A percentile compares a stretch with the other conserved stretches of the same genome.
phyloP scores from a whole-genome alignment of 2,888 invertebrate species.

The Empis stercorea region DNA sequence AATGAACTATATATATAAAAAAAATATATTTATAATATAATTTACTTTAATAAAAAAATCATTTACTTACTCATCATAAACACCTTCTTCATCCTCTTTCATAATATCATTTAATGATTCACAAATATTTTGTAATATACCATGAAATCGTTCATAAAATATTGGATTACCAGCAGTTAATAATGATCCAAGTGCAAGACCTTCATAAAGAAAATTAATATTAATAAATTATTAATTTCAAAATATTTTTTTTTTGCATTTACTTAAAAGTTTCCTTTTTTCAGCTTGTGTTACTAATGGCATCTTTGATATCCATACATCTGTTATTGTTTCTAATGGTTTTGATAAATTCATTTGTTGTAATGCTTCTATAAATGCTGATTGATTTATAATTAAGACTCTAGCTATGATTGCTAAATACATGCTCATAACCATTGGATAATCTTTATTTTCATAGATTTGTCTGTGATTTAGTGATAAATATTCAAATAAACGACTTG shows the following conservation, averaged over 20 bases:
- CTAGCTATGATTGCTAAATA: constrained; percentile 68
- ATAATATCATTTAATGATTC: constrained; percentile 71
- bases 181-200: constrained; percentile 50
- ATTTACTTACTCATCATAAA: constrained; percentile 42
- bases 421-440: constrained; percentile 61
- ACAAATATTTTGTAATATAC: constrained; percentile 57
- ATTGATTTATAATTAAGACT: constrained; percentile 56
- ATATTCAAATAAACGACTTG: background rate
- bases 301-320: constrained; percentile 70
- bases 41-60: background rate
- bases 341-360: constrained; percentile 44
- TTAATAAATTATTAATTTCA: constrained; percentile 4
- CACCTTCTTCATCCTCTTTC: constrained; percentile 56
- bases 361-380: constrained; percentile 44
- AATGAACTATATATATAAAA: constrained; percentile 20
- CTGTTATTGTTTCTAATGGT: constrained; percentile 56
- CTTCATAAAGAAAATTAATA: constrained; percentile 16
- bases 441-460: constrained; percentile 54
- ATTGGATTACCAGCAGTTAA: constrained; percentile 54
- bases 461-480: constrained; percentile 37
- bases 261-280: constrained; percentile 68
- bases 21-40: background rate
- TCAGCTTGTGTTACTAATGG: constrained; percentile 64
- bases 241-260: background rate
- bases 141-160: constrained; percentile 57